These are phyloP conservation scores for Hipposideros armiger DNA, from an alignment of 2,113 vertebrate species.

Conservation along the genomic window DNA sequence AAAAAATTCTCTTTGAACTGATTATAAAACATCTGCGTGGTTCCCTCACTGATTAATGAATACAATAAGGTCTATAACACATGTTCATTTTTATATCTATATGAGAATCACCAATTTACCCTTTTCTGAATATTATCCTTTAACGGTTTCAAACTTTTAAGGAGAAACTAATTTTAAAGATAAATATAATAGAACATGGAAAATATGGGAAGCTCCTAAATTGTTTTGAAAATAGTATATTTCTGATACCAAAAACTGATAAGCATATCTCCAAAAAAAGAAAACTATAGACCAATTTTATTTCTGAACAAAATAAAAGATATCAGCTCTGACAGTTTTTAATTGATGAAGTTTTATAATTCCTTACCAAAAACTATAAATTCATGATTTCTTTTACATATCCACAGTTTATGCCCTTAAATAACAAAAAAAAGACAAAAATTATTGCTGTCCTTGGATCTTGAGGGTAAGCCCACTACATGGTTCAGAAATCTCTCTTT, in stretches of 20 bases:
- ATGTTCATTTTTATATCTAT: background rate
- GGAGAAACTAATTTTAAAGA: slow-evolving; percentile 42
- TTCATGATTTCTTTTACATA: background rate
- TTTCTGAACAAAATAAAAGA: slow-evolving; percentile 50
- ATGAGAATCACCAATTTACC: background rate
- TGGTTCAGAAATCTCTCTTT: background rate
- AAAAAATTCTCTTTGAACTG: background rate
- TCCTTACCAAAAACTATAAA: background rate
- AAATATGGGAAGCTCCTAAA: slow-evolving; percentile 43
- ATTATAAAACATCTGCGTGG: background rate
- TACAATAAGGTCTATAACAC: background rate
- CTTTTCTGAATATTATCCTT: slow-evolving; percentile 46
- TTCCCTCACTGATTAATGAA: background rate
- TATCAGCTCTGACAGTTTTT: background rate
- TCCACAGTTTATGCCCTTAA: background rate
- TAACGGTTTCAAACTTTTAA: slow-evolving; percentile 39
- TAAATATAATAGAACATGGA: slow-evolving; percentile 4
- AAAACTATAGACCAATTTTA: background rate
- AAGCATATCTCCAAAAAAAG: slow-evolving; percentile 22
- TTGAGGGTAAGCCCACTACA: background rate
- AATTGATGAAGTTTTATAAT: background rate
- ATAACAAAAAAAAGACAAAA: background rate
- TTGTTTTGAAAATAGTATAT: slow-evolving; percentile 25
- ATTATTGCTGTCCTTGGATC: background rate
- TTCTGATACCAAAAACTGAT: slow-evolving; percentile 28